Conservation (phyloP, 2,113 vertebrate species). For the Speoplatyrhinus poulsoni region DNA sequence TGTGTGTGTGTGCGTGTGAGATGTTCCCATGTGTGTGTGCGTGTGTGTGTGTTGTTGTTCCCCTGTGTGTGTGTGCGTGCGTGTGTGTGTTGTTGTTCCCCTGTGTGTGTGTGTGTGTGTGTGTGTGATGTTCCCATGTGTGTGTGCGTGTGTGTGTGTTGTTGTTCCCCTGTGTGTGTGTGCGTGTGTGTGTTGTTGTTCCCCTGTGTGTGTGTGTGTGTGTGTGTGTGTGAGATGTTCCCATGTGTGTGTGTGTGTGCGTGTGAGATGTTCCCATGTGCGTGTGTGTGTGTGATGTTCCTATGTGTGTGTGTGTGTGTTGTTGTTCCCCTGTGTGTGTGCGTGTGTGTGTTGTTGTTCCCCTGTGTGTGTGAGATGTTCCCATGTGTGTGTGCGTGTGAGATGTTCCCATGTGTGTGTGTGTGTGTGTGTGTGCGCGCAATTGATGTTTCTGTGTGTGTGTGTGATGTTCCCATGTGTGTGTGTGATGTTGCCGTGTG, state of each 20-base stretch:
- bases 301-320: not conserved
- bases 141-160: conserved; percentile 5
- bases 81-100: not conserved
- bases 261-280: too few relatives aligned
- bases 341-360: conserved; percentile 9
- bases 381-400: not conserved
- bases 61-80: not conserved
- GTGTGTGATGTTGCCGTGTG: not conserved
- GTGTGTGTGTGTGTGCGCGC: not conserved
- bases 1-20: too few relatives aligned
- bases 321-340: not conserved
- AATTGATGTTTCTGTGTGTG: too few relatives aligned
- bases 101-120: not conserved
- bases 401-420: too few relatives aligned
- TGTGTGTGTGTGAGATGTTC: not conserved
- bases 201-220: not conserved
- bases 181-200: conserved; percentile 2
- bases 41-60: not conserved
- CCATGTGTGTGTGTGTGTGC: not conserved
- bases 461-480: not conserved
- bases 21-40: too few relatives aligned
- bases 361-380: too few relatives aligned
- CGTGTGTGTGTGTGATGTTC: not conserved
- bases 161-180: too few relatives aligned
- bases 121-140: not conserved